Conservation (phyloP, 2,888 invertebrate genomes). For the Drosophila mettleri region DNA sequence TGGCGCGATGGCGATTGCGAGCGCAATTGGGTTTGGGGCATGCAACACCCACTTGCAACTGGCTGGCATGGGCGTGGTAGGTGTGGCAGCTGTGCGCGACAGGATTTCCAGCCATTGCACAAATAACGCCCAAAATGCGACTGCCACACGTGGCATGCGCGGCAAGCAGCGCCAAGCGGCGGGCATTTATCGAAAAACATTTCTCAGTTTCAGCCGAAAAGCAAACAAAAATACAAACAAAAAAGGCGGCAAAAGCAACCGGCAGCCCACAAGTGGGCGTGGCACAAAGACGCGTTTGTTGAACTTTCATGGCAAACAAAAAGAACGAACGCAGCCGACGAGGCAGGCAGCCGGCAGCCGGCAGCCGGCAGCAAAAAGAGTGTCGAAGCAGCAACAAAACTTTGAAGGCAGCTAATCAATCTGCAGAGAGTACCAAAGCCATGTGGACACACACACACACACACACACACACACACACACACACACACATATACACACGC, state of each 20-base stretch:
- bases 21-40: conserved; percentile 20
- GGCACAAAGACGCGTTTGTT: conserved; percentile 62
- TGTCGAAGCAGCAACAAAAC: conserved; percentile 47
- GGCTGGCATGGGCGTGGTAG: conserved; percentile 53
- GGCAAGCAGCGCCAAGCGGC: neutral
- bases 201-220: conserved; percentile 15
- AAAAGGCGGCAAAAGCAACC: conserved; percentile 19
- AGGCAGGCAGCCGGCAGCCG: neutral
- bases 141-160: conserved; percentile 25
- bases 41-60: conserved; percentile 66
- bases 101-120: conserved; percentile 62
- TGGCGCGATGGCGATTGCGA: conserved; percentile 12
- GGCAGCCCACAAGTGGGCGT: conserved; percentile 56
- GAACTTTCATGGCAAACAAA: conserved; percentile 54
- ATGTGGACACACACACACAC: conserved; percentile 34
- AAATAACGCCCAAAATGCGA: conserved; percentile 20
- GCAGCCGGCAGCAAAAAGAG: conserved; percentile 17
- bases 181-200: conserved; percentile 12
- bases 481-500: conserved; percentile 25
- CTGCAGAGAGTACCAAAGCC: conserved; percentile 43
- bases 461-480: too few relatives aligned
- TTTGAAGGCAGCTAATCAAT: conserved; percentile 74
- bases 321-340: conserved; percentile 5
- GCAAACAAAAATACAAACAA: conserved; percentile 28
- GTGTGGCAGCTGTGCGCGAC: conserved; percentile 67